Conservation (phyloP, 2,888 invertebrate genomes). For the Ophioninae sp. region DNA sequence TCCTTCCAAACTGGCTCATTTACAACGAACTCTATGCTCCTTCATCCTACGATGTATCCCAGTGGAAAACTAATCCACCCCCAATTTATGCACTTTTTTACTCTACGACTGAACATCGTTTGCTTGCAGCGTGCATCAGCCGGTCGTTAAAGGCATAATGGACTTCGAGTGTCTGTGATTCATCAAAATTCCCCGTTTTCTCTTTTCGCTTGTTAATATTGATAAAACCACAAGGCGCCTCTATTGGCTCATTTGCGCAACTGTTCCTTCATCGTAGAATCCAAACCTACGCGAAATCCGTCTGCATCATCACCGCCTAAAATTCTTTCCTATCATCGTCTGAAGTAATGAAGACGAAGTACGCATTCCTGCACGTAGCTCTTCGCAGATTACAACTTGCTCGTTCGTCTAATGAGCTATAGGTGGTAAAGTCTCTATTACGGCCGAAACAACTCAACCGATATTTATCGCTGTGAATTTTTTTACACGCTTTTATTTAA, state of each 20-base stretch:
- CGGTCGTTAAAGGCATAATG: conserved; percentile 1
- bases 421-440: no score
- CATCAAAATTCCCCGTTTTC: background rate
- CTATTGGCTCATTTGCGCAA: background rate
- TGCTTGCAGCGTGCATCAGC: background rate
- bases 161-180: background rate
- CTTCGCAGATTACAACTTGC: no score
- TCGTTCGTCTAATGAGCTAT: no score
- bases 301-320: background rate
- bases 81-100: conserved; percentile 36
- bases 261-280: background rate
- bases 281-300: background rate
- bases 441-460: no score
- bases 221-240: background rate
- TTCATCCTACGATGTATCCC: background rate
- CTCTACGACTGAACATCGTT: conserved; percentile 1
- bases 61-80: conserved; percentile 47
- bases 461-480: no score
- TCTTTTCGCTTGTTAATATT: background rate
- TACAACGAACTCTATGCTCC: conserved; percentile 30
- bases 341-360: background rate
- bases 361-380: background rate
- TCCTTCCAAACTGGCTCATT: conserved; percentile 35
- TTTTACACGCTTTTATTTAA: background rate
- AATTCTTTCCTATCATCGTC: background rate